phyloP scores from a whole-genome alignment of 2,113 vertebrate species.

The Gopherus flavomarginatus region DNA sequence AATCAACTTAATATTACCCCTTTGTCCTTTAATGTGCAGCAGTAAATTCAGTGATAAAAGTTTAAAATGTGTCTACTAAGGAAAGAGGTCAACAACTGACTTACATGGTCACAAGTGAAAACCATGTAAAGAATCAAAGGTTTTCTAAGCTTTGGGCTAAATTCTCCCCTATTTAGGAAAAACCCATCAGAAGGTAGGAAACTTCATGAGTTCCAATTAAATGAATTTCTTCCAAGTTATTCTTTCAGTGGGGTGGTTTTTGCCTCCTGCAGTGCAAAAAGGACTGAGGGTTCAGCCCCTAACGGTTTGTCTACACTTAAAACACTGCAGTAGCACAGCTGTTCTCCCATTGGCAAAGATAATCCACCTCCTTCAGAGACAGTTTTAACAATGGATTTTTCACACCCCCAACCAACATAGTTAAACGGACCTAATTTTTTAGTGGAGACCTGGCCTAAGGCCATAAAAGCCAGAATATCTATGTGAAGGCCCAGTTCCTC shows the following conservation, averaged over 20 bases:
- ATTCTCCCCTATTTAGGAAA: not conserved
- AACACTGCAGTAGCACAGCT: too few relatives aligned
- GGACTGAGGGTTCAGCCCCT: too few relatives aligned
- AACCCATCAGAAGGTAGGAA: not conserved
- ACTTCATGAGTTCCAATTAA: not conserved
- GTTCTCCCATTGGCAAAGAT: too few relatives aligned
- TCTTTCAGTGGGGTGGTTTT: not conserved
- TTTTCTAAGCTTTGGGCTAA: not conserved
- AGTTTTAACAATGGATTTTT: too few relatives aligned
- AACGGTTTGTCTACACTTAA: too few relatives aligned
- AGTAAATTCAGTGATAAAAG: conserved; percentile 13
- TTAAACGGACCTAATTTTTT: too few relatives aligned
- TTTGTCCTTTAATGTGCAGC: not conserved
- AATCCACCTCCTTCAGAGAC: too few relatives aligned
- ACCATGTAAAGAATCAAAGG: not conserved
- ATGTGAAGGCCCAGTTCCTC: too few relatives aligned
- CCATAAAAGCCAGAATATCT: too few relatives aligned
- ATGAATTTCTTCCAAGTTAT: not conserved
- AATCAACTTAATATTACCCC: not conserved
- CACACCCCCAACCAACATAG: too few relatives aligned
- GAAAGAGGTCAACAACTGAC: not conserved
- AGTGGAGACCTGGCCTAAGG: too few relatives aligned
- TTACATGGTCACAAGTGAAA: not conserved
- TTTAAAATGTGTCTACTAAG: not conserved
- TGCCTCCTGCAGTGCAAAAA: too few relatives aligned